phyloP scores from a whole-genome alignment of 1,140 invertebrate genomes.

The Colletes latitarsis region DNA sequence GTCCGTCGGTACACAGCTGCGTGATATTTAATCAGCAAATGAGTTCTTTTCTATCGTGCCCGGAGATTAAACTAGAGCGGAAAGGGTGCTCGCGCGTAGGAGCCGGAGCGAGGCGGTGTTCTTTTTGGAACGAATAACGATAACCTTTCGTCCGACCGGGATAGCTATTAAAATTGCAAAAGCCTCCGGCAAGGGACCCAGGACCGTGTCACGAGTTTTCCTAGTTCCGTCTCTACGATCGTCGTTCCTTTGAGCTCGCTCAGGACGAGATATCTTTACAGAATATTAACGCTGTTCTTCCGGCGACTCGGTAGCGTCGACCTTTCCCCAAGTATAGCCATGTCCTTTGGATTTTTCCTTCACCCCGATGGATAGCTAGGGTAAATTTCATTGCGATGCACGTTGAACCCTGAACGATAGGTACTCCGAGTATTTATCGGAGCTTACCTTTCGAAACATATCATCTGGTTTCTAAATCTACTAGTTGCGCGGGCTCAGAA shows the following conservation, averaged over 20 bases:
- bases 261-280: constrained; percentile 17
- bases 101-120: not conserved
- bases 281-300: constrained; percentile 42
- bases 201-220: constrained; percentile 20
- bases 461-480: too few species aligned
- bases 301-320: not conserved
- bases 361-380: too few species aligned
- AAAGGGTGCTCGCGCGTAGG: not conserved
- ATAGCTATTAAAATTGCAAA: constrained; percentile 42
- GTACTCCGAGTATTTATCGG: too few species aligned
- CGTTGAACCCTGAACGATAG: too few species aligned
- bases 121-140: constrained; percentile 28
- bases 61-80: not conserved
- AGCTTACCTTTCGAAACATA: too few species aligned
- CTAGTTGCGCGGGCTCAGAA: too few species aligned
- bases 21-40: constrained; percentile 16
- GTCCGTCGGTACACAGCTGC: not conserved
- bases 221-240: not conserved
- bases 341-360: too few species aligned
- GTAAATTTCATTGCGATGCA: too few species aligned
- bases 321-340: too few species aligned
- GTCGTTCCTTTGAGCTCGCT: constrained; percentile 34
- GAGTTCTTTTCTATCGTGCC: not conserved
- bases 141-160: constrained; percentile 7
- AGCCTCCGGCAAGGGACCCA: not conserved